phyloP scores from a whole-genome alignment of 2,888 invertebrate species.

The Calephelis perditalis region DNA sequence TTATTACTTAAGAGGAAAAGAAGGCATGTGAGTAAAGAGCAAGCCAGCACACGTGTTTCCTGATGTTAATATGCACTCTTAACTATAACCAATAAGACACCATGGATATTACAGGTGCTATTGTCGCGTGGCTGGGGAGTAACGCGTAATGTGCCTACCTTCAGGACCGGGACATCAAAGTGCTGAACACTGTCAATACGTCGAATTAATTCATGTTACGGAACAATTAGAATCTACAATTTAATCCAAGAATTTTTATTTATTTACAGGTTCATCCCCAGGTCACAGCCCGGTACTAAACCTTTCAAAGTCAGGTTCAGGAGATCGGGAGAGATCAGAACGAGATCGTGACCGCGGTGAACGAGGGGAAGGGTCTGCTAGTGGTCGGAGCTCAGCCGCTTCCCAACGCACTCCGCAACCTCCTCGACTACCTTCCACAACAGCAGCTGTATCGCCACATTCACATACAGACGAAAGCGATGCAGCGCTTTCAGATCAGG shows the following conservation, averaged over 20 bases:
- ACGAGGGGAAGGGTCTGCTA: conserved; percentile 65
- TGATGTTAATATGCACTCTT: no score
- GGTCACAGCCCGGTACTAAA: conserved; percentile 95
- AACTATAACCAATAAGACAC: no score
- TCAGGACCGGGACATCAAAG: no score
- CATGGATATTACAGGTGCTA: no score
- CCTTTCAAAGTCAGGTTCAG: conserved; percentile 91
- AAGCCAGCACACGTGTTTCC: no score
- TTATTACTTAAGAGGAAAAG: no score
- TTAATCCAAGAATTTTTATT: background rate
- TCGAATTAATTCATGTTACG: background rate
- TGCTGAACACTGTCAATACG: no score
- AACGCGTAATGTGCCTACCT: no score
- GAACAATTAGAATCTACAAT: no score
- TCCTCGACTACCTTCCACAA: conserved; percentile 68
- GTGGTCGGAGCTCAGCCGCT: conserved; percentile 78
- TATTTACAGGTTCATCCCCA: conserved; percentile 85
- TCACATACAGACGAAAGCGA: conserved; percentile 90
- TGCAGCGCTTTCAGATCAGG: conserved; percentile 91
- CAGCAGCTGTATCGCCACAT: conserved; percentile 80
- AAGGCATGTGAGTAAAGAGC: no score
- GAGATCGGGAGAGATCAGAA: conserved; percentile 83
- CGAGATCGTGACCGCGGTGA: conserved; percentile 79
- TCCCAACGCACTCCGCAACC: conserved; percentile 81
- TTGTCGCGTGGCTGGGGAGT: no score